phyloP scores from a whole-genome alignment of 1,140 invertebrate species.

The Ceratina japonica region DNA sequence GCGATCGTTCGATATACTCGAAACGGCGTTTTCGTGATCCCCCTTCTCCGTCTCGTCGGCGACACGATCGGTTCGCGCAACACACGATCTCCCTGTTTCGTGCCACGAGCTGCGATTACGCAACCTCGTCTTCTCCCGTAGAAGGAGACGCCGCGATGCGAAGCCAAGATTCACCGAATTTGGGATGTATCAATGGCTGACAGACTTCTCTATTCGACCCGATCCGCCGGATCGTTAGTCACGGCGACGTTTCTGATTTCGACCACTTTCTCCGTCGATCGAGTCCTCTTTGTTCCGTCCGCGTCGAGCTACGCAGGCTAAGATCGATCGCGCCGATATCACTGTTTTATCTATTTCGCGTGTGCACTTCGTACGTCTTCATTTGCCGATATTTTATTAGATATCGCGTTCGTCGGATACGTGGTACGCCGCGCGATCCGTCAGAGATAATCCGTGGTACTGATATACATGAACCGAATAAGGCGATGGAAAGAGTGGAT shows the following conservation, averaged over 20 bases:
- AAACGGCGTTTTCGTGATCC: slow-evolving; percentile 38
- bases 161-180: slow-evolving; percentile 47
- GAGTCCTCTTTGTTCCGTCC: slow-evolving; percentile 4
- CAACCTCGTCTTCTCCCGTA: slow-evolving; percentile 35
- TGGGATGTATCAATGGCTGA: slow-evolving; percentile 44
- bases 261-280: slow-evolving; percentile 26
- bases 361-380: too few species aligned
- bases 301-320: neutral
- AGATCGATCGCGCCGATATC: neutral
- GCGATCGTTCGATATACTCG: slow-evolving; percentile 33
- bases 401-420: neutral
- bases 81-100: slow-evolving; percentile 27
- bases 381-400: neutral
- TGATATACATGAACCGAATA: slow-evolving; percentile 33
- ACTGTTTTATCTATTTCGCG: too few species aligned
- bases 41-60: slow-evolving; percentile 3
- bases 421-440: neutral
- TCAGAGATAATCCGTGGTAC: neutral
- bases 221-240: slow-evolving; percentile 4
- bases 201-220: slow-evolving; percentile 19
- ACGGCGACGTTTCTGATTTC: neutral
- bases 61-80: slow-evolving; percentile 38
- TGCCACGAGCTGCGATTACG: slow-evolving; percentile 15
- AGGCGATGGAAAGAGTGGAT: slow-evolving; percentile 32
- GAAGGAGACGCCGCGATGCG: slow-evolving; percentile 45